These are phyloP conservation scores for Hipparchia sbordonii DNA, from an alignment of 2,888 invertebrate species.

Conservation along the genomic window DNA sequence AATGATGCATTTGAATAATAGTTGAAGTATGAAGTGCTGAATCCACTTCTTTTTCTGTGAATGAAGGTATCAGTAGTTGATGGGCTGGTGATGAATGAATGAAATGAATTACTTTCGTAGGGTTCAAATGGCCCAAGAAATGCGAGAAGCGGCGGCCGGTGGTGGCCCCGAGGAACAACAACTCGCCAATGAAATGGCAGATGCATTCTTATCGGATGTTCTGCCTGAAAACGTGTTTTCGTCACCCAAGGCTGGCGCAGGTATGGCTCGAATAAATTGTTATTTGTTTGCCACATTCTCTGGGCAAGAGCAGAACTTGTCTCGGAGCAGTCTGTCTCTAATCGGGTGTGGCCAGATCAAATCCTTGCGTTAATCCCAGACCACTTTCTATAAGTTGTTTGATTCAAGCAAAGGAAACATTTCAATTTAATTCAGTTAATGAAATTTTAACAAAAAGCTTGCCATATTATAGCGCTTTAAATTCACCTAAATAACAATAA, in stretches of 20 bases:
- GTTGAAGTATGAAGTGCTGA: too few species aligned
- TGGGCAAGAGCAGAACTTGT: slow-evolving; percentile 77
- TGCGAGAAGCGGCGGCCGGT: slow-evolving; percentile 94
- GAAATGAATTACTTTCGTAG: slow-evolving; percentile 59
- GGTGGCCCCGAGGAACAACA: slow-evolving; percentile 96
- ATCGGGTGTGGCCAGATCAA: slow-evolving; percentile 77
- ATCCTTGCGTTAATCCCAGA: slow-evolving; percentile 80
- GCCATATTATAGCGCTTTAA: too few species aligned
- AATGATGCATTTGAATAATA: too few species aligned
- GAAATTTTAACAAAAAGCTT: not conserved
- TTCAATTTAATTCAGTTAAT: slow-evolving; percentile 1
- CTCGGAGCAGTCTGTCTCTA: slow-evolving; percentile 69
- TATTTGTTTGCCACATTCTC: slow-evolving; percentile 69
- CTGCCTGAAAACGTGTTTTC: slow-evolving; percentile 97
- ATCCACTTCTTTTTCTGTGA: too few species aligned
- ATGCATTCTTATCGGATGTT: slow-evolving; percentile 97
- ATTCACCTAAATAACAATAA: too few species aligned
- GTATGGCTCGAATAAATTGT: slow-evolving; percentile 48
- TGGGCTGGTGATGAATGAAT: not conserved
- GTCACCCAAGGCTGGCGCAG: slow-evolving; percentile 96
- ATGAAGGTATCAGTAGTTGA: too few species aligned
- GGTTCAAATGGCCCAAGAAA: slow-evolving; percentile 98
- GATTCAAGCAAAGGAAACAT: slow-evolving; percentile 78
- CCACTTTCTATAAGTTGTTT: slow-evolving; percentile 70
- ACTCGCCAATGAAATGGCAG: slow-evolving; percentile 98